Evolutionary conservation across 2,888 invertebrate genomes (phyloP).

Genomic region (Steinernema hermaphroditum): DNA sequence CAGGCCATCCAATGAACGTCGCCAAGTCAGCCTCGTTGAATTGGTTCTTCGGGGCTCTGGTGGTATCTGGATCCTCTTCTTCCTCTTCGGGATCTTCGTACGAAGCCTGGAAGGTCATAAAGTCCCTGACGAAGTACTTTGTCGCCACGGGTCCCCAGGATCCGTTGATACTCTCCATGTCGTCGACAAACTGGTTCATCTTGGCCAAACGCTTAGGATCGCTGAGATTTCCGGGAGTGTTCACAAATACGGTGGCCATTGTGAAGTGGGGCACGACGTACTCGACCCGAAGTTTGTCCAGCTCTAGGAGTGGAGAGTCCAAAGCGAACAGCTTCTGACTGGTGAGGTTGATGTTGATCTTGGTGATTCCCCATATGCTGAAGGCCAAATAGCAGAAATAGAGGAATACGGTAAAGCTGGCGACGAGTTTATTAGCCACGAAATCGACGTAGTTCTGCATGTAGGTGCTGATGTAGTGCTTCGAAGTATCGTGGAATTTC

Average conservation of each 20-base stretch:
- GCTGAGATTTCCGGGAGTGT: slow-evolving; percentile 54
- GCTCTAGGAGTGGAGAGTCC: slow-evolving; percentile 59
- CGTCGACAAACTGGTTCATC: slow-evolving; percentile 59
- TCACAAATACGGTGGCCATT: slow-evolving; percentile 54
- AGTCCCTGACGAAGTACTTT: slow-evolving; percentile 61
- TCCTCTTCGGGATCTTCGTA: slow-evolving; percentile 46
- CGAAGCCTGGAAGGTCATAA: slow-evolving; percentile 56
- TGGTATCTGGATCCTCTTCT: slow-evolving; percentile 44
- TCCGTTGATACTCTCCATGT: slow-evolving; percentile 59
- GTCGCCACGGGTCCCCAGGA: slow-evolving; percentile 56
- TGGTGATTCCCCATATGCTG: slow-evolving; percentile 61
- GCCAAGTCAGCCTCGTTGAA: slow-evolving; percentile 57
- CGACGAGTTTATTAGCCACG: slow-evolving; percentile 51
- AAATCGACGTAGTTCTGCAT: slow-evolving; percentile 50
- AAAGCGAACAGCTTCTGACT: slow-evolving; percentile 60
- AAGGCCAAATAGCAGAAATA: slow-evolving; percentile 58
- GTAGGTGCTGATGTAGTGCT: slow-evolving; percentile 57
- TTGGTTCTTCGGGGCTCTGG: slow-evolving; percentile 6
- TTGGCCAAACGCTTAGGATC: slow-evolving; percentile 47
- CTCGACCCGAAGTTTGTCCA: slow-evolving; percentile 60
- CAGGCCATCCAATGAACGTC: slow-evolving; percentile 62
- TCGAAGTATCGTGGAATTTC: slow-evolving; percentile 64
- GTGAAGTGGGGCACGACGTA: slow-evolving; percentile 61
- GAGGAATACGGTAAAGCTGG: slow-evolving; percentile 48
- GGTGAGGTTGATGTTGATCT: slow-evolving; percentile 62